Evolutionary conservation across 1,140 invertebrate species (phyloP), one percentile per base, ranked within the genome.

Genomic region (Aphis craccivora): DNA sequence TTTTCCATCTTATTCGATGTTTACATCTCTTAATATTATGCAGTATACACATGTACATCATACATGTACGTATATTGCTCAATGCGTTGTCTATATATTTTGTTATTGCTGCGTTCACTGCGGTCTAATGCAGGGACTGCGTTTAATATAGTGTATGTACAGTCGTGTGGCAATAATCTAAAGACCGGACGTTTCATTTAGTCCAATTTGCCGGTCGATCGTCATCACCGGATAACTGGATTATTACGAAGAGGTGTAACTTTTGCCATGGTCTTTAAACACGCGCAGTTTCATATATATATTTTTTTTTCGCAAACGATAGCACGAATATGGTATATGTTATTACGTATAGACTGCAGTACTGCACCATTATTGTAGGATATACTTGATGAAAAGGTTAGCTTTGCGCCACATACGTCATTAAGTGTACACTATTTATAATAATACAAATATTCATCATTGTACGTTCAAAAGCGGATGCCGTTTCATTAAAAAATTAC

Each of bases 151-250:
- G 86, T 53, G 67, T 48, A 3, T 23, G n/a, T 45, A 91, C 40
- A 25, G 40, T 25, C 2, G 30, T 48, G 90, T 48, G 67, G 40
- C 67, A 89, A 89, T 89, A 55, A 92, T 53, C 76, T 83, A 92
- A 84, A 92, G 35, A 84, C 91, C 91, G 91, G 91, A 92, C 43
- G 76, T 83, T 84, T 84, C 67, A 92, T 92, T 92, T 92, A 92
- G 76, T 92, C 48, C 91, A 92, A 92, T 92, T 92, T 92, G 35
- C 76, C n/a, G 23, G 76, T n/a, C 91, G 43, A n/a, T 76, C 35
- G 60, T 81, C 55, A 81, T 91, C 90, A 84, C 91, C 91, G 91
- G 91, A 92, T 92, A 92, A 84, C 48, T 84, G 91, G 76, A 84
- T 92, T 84, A 92, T 92, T 53, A 51, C 53, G 91, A 76, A 35